A percentile compares a stretch with the other conserved stretches of the same genome.
Conservation (phyloP, 2,113 vertebrate genomes). For the Corythornis vintsioides region DNA sequence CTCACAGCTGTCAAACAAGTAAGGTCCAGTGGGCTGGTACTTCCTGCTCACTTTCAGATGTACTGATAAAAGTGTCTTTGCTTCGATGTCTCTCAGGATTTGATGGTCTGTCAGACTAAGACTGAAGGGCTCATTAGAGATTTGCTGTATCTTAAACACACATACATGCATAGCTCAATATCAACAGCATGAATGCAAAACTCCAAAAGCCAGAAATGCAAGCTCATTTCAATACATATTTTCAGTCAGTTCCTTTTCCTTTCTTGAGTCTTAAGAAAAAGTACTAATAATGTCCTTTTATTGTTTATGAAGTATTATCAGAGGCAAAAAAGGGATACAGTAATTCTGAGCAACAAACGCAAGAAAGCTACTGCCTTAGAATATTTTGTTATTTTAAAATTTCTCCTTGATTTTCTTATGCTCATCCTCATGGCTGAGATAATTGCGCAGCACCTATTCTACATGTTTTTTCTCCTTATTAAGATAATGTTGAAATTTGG, state of each 20-base stretch:
- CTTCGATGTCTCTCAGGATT: neutral
- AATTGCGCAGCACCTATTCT: neutral
- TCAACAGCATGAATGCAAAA: neutral
- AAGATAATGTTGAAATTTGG: neutral
- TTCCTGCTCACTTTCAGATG: conserved; percentile 44
- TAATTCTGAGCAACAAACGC: neutral
- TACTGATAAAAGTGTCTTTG: neutral
- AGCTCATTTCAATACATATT: accelerated
- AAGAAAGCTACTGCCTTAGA: neutral
- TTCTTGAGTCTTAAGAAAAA: neutral
- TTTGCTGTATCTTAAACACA: neutral
- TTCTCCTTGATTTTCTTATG: neutral
- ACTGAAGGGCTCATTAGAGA: neutral
- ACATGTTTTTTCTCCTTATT: neutral
- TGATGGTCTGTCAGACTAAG: neutral
- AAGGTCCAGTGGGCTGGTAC: conserved; percentile 33
- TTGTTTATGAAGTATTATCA: neutral
- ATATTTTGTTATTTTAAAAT: neutral
- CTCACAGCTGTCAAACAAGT: conserved; percentile 42
- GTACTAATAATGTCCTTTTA: neutral
- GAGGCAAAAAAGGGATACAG: neutral
- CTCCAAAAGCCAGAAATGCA: neutral
- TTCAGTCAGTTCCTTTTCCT: neutral
- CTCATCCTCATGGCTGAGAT: neutral
- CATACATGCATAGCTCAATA: neutral